Percentiles rank a stretch among this genome's conserved stretches.
phyloP scores from a whole-genome alignment of 2,888 invertebrate species.

The Lysandra bellargus region DNA sequence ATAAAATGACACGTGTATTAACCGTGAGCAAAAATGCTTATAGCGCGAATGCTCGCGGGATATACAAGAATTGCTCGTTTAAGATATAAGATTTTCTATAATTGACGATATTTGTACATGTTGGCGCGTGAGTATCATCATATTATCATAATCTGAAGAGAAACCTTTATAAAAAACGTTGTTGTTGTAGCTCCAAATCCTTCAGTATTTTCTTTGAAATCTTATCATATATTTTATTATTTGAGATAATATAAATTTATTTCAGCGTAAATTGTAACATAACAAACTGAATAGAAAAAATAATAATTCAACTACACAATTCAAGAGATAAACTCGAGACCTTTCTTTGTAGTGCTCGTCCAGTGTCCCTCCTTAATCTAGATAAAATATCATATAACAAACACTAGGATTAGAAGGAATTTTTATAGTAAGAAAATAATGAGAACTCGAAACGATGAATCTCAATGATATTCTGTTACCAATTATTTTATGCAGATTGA shows the following conservation, averaged over 20 bases:
- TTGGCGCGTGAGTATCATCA: no score
- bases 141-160: no score
- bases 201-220: background rate
- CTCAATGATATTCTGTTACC: conserved; percentile 27
- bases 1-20: no score
- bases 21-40: no score
- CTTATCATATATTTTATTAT: background rate
- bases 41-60: no score
- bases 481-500: conserved; percentile 29
- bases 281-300: background rate
- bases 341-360: conserved; percentile 28
- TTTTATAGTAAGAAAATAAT: conserved; percentile 29
- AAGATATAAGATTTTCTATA: no score
- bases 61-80: no score
- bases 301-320: conserved; percentile 33
- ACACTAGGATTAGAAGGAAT: conserved; percentile 31
- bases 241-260: background rate
- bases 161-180: no score
- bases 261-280: background rate
- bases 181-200: background rate
- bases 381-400: conserved; percentile 29
- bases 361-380: conserved; percentile 31
- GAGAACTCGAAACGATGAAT: conserved; percentile 18
- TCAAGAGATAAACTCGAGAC: conserved; percentile 36
- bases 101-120: no score